Evolutionary conservation across 2,888 invertebrate genomes (phyloP).

Genomic region (Beris chalybata): DNA sequence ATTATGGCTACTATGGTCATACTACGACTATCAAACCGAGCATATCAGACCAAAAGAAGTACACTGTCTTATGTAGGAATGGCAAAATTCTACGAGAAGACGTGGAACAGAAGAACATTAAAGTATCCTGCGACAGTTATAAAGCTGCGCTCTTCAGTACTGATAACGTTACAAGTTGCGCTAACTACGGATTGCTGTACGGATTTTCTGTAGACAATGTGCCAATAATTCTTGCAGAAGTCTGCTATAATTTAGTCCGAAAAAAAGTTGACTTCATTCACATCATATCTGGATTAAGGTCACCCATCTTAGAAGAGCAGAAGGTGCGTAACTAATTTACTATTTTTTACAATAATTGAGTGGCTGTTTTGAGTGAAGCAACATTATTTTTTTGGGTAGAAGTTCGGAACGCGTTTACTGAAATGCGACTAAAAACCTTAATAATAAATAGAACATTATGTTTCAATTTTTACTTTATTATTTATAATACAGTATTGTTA

Average conservation of each 20-base stretch:
- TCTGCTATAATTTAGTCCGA: constrained; percentile 13
- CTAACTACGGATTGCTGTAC: not conserved
- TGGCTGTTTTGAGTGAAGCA: too few species aligned
- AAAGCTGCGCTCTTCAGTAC: not conserved
- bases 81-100: not conserved
- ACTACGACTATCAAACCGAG: not conserved
- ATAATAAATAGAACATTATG: too few species aligned
- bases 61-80: not conserved
- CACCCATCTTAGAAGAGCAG: constrained; percentile 11
- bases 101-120: constrained; percentile 1
- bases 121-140: not conserved
- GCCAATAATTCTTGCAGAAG: constrained; percentile 7
- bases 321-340: not conserved
- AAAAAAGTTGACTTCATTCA: not conserved
- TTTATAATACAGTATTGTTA: too few species aligned
- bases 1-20: not conserved
- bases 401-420: too few species aligned
- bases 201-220: not conserved
- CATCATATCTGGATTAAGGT: not conserved
- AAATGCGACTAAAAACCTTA: too few species aligned
- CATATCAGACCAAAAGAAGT: too few species aligned
- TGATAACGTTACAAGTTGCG: not conserved
- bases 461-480: too few species aligned
- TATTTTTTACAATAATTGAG: too few species aligned
- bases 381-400: too few species aligned